These are phyloP conservation scores for Leptinotarsa haldemani DNA, from an alignment of 2,888 invertebrate genomes.

Conservation along the genomic window DNA sequence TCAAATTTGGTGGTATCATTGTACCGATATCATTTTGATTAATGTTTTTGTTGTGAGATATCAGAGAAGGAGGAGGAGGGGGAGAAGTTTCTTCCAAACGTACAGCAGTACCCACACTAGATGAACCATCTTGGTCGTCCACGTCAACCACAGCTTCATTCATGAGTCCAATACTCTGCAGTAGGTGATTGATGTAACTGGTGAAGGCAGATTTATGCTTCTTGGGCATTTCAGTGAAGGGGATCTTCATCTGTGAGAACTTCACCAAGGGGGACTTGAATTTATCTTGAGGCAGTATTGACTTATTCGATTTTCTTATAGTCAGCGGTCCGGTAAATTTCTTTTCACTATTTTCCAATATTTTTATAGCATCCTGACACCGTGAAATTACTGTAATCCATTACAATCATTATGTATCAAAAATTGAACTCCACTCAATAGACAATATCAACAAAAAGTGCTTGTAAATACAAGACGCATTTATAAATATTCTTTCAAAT, in stretches of 20 bases:
- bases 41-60: conserved; percentile 28
- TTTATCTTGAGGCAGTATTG: conserved; percentile 45
- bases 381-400: conserved; percentile 63
- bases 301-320: conserved; percentile 44
- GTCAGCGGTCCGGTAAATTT: conserved; percentile 57
- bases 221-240: conserved; percentile 49
- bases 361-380: conserved; percentile 63
- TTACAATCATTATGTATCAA: conserved; percentile 39
- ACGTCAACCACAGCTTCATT: conserved; percentile 36
- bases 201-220: conserved; percentile 35
- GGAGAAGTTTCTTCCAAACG: conserved; percentile 21
- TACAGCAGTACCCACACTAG: conserved; percentile 6
- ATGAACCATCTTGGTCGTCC: conserved; percentile 32
- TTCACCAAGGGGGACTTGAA: conserved; percentile 49
- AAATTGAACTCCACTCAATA: neutral
- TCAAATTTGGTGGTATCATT: neutral
- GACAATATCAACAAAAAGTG: neutral
- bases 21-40: neutral
- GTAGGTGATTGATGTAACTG: conserved; percentile 31
- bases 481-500: neutral
- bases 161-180: conserved; percentile 37
- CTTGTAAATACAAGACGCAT: neutral
- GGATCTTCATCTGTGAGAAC: conserved; percentile 43
- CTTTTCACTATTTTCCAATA: conserved; percentile 51
- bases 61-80: conserved; percentile 43